Percentiles rank a stretch among this genome's conserved stretches.
Conservation (phyloP, 2,113 vertebrate genomes). For the Apodemus speciosus region DNA sequence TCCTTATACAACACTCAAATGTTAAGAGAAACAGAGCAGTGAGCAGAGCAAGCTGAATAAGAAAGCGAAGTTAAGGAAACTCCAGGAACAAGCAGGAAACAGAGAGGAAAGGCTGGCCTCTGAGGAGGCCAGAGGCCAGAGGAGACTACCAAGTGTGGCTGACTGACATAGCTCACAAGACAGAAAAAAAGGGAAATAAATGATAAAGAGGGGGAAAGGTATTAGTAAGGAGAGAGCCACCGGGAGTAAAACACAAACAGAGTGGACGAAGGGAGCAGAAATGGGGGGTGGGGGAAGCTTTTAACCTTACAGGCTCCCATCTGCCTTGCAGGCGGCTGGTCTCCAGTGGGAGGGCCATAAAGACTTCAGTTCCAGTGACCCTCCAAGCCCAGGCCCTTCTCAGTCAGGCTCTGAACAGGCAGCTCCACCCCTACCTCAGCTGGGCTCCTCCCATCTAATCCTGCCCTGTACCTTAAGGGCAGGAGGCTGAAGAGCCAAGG, state of each 20-base stretch:
- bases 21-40: not conserved
- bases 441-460: slow-evolving; percentile 52
- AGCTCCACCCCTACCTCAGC: slow-evolving; percentile 57
- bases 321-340: slow-evolving; percentile 39
- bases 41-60: not conserved
- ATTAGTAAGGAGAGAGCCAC: not conserved
- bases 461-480: slow-evolving; percentile 46
- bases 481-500: slow-evolving; percentile 60
- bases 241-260: not conserved
- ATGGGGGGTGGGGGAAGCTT: not conserved
- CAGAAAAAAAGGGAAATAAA: not conserved
- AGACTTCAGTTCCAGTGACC: not conserved
- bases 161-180: not conserved
- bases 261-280: not conserved
- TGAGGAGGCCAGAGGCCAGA: slow-evolving; percentile 24
- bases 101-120: not conserved
- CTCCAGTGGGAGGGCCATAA: slow-evolving; percentile 56
- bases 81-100: not conserved
- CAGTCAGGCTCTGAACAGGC: slow-evolving; percentile 32
- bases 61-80: not conserved
- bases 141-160: not conserved
- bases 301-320: slow-evolving; percentile 67
- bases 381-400: not conserved
- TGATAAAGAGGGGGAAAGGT: not conserved
- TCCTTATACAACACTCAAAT: not conserved